phyloP scores from a whole-genome alignment of 2,113 vertebrate species.

The Microtus richardsoni region DNA sequence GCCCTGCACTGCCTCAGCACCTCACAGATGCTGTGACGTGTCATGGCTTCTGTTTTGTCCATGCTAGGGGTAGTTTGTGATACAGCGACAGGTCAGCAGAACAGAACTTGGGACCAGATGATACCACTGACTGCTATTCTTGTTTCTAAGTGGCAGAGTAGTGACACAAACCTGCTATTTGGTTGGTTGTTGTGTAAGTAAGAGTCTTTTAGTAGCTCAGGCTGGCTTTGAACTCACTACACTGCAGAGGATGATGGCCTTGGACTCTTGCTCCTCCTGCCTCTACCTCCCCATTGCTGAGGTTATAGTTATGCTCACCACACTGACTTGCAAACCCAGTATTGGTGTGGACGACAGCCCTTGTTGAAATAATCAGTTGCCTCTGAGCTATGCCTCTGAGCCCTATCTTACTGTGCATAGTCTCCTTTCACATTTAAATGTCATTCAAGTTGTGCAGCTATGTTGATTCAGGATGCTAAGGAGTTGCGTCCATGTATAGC shows the following conservation, averaged over 20 bases:
- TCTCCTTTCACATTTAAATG: background rate
- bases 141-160: background rate
- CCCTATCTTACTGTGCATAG: fast-evolving
- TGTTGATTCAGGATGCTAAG: background rate
- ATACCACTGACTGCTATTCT: background rate
- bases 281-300: background rate
- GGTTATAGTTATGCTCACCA: background rate
- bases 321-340: background rate
- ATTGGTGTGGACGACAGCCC: fast-evolving
- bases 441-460: background rate
- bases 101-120: background rate
- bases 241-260: background rate
- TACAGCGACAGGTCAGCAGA: background rate
- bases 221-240: background rate
- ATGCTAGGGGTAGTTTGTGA: fast-evolving
- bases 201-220: background rate
- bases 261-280: background rate
- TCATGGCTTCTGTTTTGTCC: background rate
- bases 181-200: background rate
- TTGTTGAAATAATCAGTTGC: fast-evolving
- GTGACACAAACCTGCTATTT: background rate
- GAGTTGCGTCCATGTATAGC: no score
- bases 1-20: fast-evolving
- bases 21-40: background rate
- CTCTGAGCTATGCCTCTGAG: background rate